Evolutionary conservation across 1,140 invertebrate genomes (phyloP), one percentile per base, ranked within the genome.

Genomic region (Asobara japonica): DNA sequence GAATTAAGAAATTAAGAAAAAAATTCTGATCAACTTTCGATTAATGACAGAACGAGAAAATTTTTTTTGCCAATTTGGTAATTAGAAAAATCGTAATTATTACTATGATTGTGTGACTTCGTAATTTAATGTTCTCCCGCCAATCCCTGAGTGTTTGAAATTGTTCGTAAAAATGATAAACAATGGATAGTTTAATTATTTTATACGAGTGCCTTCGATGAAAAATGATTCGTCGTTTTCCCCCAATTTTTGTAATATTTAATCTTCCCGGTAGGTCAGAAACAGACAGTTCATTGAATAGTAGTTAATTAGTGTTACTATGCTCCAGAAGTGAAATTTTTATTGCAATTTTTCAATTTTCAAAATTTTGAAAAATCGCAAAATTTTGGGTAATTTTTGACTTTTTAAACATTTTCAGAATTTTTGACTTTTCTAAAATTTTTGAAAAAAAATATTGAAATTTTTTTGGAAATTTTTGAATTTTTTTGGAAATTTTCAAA

Each of bases 181-280:
- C 4, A 3, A 56, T 51, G 25, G 51, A 13, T 56, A 36, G 16
- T 22, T 56, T 56, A 25, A 56, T 56, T 56, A 56, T 56, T 56
- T 56, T 56, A 56, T 56, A 56, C 51, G 51, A 56, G 51, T 56
- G 51, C 51, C 51, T 56, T 56, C 51, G 51, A 56, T 25, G 51
- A 56, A 18, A 51, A 16, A 51, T 18, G 22, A 18, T 56, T 56
- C 51, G 25, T 45, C 4, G 6, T 10, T 45, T 56, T 27, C 22
- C 22, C 22, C 31, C 11, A 6, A 6, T 22, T 56, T 56, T 56
- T 3, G 11, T 25, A 6, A 56, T 25, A 3, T 1, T 56, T 56
- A 25, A 56, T 56, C 51, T 56, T 56, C 51, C 51, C 22, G 25
- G 5, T 56, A 27, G 51, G 1, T 51, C 20, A 16, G 8, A 18